Evolutionary conservation across 2,797 vertebrate species (phyloP), one percentile per base, ranked within the genome.

Genomic region (Ceryle rudis): DNA sequence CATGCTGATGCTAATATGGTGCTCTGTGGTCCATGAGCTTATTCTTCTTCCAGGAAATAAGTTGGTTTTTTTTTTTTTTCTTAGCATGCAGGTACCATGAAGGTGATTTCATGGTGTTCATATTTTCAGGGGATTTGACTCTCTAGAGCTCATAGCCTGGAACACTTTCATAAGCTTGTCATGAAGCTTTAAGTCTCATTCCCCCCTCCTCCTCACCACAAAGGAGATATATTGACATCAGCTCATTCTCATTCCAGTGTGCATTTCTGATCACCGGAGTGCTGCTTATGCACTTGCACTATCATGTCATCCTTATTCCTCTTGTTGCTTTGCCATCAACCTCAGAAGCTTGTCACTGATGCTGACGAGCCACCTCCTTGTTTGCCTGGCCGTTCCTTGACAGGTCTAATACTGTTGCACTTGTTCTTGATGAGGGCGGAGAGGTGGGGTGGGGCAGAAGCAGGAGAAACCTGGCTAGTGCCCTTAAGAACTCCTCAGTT

Each of bases 291-390:
- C 67, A 19, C 6, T 54, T 78, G 47, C 69, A 65, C 78, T 71
- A 69, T 55, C 82, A 88, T 8, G 52, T 42, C 77, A 86, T 86
- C 35, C 69, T 86, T 26, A 90, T 49, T 81, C 44, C 10, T 47
- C 60, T 25, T 49, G 33, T 9, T 74, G 80, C 80, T 94, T 44
- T 74, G 82, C 90, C 10, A 1, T 74, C 77, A 67, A 52, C 41
- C 44, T 71, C 61, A 74, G 54, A 41, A 49, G 54, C 80, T 41
- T 51, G 44, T 52, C 73, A 9, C 33, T 86, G 77, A 42, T 82
- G 49, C 46, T 73, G 92, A 58, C 28, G 67, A 83, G 80, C 54
- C 70, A 92, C 92, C 33, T 90, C 82, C 75, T 58, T 65, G 61
- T 81, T 83, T 92, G 73, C 86, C 71, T 64, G 41, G 86, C 35